Evolutionary conservation across 2,113 vertebrate species (phyloP).

Genomic region (Girardinichthys multiradiatus): DNA sequence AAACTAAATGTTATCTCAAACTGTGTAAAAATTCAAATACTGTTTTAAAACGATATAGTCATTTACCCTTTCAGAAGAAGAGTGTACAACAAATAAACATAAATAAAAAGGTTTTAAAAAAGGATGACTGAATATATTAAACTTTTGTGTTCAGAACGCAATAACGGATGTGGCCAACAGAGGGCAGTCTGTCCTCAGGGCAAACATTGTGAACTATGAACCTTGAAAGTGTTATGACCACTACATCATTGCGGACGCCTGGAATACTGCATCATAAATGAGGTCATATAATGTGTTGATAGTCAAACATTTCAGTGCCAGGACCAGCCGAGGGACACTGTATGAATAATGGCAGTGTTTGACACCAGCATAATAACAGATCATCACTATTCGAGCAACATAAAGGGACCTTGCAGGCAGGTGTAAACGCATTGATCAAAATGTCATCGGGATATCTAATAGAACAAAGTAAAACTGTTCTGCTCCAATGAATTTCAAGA

Average conservation of each 20-base stretch:
- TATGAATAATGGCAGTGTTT: conserved; percentile 60
- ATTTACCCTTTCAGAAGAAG: not conserved
- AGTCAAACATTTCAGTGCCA: conserved; percentile 48
- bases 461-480: conserved; percentile 59
- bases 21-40: not conserved
- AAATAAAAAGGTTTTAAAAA: not conserved
- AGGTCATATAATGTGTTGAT: conserved; percentile 53
- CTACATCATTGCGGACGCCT: conserved; percentile 53
- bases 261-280: conserved; percentile 58
- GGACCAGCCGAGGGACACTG: conserved; percentile 43
- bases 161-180: conserved; percentile 49
- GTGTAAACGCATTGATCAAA: conserved; percentile 70
- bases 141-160: not conserved
- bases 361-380: conserved; percentile 64
- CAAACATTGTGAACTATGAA: conserved; percentile 40
- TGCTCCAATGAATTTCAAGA: conserved; percentile 56
- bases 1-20: not conserved
- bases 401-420: conserved; percentile 49
- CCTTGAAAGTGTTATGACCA: conserved; percentile 47
- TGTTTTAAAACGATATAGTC: not conserved
- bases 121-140: not conserved
- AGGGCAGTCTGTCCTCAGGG: conserved; percentile 62
- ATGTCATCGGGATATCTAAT: conserved; percentile 58
- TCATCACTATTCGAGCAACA: conserved; percentile 72
- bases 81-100: not conserved